Conservation (phyloP, 2,797 vertebrate species). For the Chrysocyon brachyurus region DNA sequence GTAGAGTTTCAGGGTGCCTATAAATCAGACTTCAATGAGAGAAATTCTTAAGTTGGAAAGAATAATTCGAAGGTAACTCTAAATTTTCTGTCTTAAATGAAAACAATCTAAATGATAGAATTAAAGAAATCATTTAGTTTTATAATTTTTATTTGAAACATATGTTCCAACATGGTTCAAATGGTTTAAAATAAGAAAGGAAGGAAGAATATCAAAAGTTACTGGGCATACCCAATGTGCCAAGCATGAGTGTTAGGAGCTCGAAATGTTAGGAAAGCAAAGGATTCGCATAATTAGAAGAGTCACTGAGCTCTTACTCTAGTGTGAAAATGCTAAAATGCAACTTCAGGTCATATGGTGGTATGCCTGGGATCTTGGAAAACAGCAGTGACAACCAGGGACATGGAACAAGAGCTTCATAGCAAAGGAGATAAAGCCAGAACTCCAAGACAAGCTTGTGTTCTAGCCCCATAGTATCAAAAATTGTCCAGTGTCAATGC, state of each 20-base stretch:
- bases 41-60: neutral
- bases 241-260: neutral
- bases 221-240: neutral
- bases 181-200: conserved; percentile 44
- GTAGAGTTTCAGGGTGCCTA: neutral
- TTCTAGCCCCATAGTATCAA: neutral
- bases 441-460: neutral
- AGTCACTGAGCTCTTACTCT: neutral
- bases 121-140: neutral
- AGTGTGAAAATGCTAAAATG: neutral
- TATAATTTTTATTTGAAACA: conserved; percentile 37
- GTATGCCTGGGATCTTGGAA: neutral
- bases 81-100: conserved; percentile 47
- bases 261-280: neutral
- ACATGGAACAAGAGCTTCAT: neutral
- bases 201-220: conserved; percentile 2
- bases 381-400: neutral
- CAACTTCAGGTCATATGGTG: neutral
- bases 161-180: neutral
- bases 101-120: neutral
- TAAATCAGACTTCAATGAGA: conserved; percentile 34
- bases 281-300: neutral
- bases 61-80: conserved; percentile 30
- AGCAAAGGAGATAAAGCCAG: neutral
- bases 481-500: neutral